Conservation (phyloP, 2,113 vertebrate species). For the Hydrolagus affinis region DNA sequence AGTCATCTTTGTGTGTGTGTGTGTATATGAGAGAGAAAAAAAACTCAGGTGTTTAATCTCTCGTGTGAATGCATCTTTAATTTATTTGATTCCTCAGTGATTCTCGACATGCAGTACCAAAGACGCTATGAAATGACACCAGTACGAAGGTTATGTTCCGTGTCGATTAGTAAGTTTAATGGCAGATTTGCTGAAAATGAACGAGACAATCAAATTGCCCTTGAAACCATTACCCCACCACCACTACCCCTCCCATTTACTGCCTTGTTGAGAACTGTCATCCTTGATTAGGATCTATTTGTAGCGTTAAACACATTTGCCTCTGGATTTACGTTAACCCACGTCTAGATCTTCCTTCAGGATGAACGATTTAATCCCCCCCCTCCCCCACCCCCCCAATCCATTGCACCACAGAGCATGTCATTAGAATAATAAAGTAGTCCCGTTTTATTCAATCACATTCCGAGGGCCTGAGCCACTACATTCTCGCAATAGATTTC, state of each 20-base stretch:
- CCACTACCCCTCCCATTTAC: background rate
- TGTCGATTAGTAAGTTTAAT: background rate
- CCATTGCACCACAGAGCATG: background rate
- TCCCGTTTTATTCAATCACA: conserved; percentile 29
- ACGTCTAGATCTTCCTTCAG: background rate
- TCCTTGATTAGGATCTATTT: conserved; percentile 12
- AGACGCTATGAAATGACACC: background rate
- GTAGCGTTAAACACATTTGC: conserved; percentile 12
- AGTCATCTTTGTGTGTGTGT: background rate
- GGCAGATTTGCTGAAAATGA: background rate
- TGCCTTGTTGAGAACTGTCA: background rate
- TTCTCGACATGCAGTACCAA: background rate
- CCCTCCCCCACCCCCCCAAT: no score
- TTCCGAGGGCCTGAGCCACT: conserved; percentile 16
- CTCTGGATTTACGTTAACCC: conserved; percentile 3
- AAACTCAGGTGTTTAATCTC: background rate
- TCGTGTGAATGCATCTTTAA: background rate
- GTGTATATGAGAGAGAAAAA: background rate
- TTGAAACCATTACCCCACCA: conserved; percentile 4
- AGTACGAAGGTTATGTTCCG: background rate
- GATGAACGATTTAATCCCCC: background rate
- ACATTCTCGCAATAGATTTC: conserved; percentile 13
- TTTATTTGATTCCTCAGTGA: background rate
- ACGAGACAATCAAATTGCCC: conserved; percentile 27
- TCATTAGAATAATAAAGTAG: conserved; percentile 15